Evolutionary conservation across 35 echinoderm and acorn worm species (phyloP).

Genomic region (Anneissia japonica): DNA sequence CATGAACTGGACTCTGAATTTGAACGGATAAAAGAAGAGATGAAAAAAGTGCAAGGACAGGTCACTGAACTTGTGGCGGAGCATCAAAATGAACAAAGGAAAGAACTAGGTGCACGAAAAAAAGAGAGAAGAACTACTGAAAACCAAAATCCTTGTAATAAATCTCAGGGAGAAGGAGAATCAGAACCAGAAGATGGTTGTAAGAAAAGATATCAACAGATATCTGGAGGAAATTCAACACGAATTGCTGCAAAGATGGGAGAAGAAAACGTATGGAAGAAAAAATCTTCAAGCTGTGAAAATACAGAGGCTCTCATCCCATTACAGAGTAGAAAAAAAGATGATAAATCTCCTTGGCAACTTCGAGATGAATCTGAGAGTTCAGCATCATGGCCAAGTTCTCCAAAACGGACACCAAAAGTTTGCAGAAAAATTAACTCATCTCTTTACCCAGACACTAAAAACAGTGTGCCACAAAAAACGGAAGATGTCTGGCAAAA

Average conservation of each 20-base stretch:
- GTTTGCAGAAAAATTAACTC: neutral
- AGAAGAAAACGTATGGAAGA: neutral
- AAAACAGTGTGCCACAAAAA: neutral
- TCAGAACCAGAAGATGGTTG: neutral
- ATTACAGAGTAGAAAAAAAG: neutral
- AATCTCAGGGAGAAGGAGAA: neutral
- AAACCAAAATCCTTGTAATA: neutral
- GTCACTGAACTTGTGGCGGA: neutral
- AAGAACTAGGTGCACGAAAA: neutral
- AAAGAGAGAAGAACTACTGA: neutral
- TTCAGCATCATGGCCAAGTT: neutral
- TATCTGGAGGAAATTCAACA: neutral
- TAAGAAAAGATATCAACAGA: neutral
- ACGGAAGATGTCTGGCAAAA: neutral
- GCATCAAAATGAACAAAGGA: neutral
- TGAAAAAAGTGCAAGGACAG: neutral
- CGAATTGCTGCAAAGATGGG: neutral
- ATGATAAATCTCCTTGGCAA: neutral
- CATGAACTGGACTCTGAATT: neutral
- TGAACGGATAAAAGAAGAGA: neutral
- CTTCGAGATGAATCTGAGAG: neutral
- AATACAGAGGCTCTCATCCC: neutral
- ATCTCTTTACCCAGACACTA: neutral
- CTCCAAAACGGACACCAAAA: neutral
- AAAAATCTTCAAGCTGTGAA: neutral